These are phyloP conservation scores for Haliaeetus leucogaster DNA, from an alignment of 2,113 vertebrate genomes.

Conservation along the genomic window DNA sequence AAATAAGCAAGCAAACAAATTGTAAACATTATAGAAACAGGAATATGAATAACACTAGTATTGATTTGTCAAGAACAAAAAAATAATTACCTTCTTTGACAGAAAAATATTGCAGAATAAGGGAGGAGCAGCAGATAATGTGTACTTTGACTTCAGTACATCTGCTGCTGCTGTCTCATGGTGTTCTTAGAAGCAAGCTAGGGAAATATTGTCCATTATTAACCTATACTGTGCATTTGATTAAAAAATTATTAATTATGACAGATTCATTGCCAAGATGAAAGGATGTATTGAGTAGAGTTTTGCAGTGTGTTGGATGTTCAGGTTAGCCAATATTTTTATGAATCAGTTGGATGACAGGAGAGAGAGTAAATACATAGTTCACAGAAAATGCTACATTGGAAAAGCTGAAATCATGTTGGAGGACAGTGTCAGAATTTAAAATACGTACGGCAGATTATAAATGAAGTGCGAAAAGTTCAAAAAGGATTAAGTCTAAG, in stretches of 20 bases:
- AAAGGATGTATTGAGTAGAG: neutral
- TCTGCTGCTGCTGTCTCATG: neutral
- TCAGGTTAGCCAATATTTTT: neutral
- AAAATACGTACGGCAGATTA: neutral
- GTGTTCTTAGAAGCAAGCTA: neutral
- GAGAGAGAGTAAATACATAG: neutral
- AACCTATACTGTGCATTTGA: neutral
- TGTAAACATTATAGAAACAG: neutral
- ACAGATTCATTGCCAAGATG: neutral
- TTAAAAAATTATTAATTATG: neutral
- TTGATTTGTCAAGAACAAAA: neutral
- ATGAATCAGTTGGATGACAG: neutral
- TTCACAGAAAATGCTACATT: neutral
- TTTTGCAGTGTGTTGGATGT: neutral
- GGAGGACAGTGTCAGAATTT: neutral
- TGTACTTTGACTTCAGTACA: neutral
- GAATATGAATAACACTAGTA: neutral
- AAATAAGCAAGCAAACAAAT: neutral
- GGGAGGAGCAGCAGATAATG: neutral
- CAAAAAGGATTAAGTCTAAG: neutral
- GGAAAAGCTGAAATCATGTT: neutral
- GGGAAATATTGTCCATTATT: neutral
- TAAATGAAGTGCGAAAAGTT: neutral
- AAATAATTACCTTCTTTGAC: neutral
- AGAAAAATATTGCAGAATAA: neutral